Evolutionary conservation across 1,140 invertebrate genomes (phyloP).

Genomic region (Rhyzopertha dominica): DNA sequence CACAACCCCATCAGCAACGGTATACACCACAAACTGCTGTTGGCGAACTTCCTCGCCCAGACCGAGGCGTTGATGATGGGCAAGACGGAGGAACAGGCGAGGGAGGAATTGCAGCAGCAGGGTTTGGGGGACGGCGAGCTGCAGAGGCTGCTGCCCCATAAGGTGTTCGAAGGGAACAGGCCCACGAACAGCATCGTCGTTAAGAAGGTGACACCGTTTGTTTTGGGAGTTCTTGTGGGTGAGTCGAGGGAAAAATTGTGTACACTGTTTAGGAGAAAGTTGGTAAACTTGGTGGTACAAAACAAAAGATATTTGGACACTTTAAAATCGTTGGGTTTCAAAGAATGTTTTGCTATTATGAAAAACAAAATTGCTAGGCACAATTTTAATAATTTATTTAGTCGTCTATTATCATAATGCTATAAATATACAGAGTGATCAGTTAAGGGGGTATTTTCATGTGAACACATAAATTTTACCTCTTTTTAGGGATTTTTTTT

Average conservation of each 20-base stretch:
- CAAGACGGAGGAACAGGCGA: constrained; percentile 73
- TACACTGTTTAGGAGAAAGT: too few relatives aligned
- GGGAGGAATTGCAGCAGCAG: constrained; percentile 66
- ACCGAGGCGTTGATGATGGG: constrained; percentile 96
- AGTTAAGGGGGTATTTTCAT: too few relatives aligned
- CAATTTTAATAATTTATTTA: too few relatives aligned
- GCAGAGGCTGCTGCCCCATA: constrained; percentile 85
- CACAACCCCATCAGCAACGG: constrained; percentile 86
- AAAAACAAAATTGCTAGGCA: too few relatives aligned
- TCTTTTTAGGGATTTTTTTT: too few relatives aligned
- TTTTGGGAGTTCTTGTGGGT: constrained; percentile 93
- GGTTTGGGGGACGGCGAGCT: constrained; percentile 69
- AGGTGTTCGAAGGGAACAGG: constrained; percentile 94
- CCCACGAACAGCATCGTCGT: constrained; percentile 98
- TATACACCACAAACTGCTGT: constrained; percentile 78
- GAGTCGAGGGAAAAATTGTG: constrained; percentile 45
- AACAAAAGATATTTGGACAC: too few relatives aligned
- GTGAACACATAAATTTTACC: too few relatives aligned
- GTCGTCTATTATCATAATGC: too few relatives aligned
- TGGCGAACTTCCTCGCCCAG: constrained; percentile 98
- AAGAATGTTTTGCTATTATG: too few relatives aligned
- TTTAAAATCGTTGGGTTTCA: too few relatives aligned
- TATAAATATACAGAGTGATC: too few relatives aligned
- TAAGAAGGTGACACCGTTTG: constrained; percentile 89
- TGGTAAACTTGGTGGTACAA: too few relatives aligned